phyloP scores from a whole-genome alignment of 2,888 invertebrate species.

The Hirtodrosophila confusa region DNA sequence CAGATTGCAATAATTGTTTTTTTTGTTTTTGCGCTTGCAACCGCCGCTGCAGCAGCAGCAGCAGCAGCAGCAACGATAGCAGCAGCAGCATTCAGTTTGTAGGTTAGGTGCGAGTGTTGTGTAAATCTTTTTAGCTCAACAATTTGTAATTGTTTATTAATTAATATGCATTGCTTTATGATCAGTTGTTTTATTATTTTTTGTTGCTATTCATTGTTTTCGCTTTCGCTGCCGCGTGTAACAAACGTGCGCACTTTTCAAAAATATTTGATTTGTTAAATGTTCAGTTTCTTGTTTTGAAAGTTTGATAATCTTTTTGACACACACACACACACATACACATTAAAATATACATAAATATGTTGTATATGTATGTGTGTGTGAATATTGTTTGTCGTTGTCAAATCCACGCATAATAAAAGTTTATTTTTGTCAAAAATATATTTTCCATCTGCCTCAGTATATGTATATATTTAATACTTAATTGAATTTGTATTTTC shows the following conservation, averaged over 20 bases:
- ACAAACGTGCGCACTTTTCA: slow-evolving; percentile 71
- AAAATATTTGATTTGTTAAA: slow-evolving; percentile 12
- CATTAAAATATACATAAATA: slow-evolving; percentile 26
- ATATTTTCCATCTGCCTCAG: slow-evolving; percentile 29
- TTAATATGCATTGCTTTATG: slow-evolving; percentile 44
- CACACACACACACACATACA: slow-evolving; percentile 44
- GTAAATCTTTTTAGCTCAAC: slow-evolving; percentile 58
- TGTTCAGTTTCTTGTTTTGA: slow-evolving; percentile 44
- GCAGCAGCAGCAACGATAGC: slow-evolving; percentile 4
- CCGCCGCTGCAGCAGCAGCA: slow-evolving; percentile 34
- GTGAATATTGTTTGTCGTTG: slow-evolving; percentile 38
- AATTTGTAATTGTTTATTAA: slow-evolving; percentile 58
- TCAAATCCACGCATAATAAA: slow-evolving; percentile 75
- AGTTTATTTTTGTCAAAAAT: slow-evolving; percentile 72
- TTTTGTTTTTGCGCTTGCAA: slow-evolving; percentile 45
- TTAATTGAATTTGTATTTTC: slow-evolving; percentile 36
- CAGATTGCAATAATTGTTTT: slow-evolving; percentile 61
- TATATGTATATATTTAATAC: slow-evolving; percentile 28
- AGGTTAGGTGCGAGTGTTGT: slow-evolving; percentile 81
- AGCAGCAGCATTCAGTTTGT: slow-evolving; percentile 56
- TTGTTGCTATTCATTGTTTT: slow-evolving; percentile 19
- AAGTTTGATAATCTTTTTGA: slow-evolving; percentile 68
- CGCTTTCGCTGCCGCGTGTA: slow-evolving; percentile 66
- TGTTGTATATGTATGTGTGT: slow-evolving; percentile 21
- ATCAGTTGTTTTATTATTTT: slow-evolving; percentile 16